Evolutionary conservation across 92 coral and sea anemone species (phyloP), one percentile per base, ranked within the genome.

Genomic region (Pocillopora grandis): DNA sequence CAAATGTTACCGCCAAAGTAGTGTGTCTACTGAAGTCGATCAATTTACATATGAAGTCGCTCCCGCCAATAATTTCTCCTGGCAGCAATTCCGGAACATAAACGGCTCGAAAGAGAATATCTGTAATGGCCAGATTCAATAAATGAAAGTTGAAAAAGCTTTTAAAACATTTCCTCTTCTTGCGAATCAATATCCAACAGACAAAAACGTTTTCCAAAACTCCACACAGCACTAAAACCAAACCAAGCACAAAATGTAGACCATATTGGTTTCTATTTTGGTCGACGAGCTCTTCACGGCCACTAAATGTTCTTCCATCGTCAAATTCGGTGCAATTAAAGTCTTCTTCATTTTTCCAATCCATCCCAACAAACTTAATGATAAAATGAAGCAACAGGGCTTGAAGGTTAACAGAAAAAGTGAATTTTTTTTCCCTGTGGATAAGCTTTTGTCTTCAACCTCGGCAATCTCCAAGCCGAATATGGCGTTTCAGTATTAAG

Each of bases 61-160:
- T 68, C 17, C 20, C 52, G 52, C 52, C 52, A 7, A 42, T 73
- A 12, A 56, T 9, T 61, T 37, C 27, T 75, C 69, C 21, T 19
- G 75, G 79, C 7, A 83, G 10, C n/a, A 56, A 65, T 9, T 62
- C 21, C 2, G 83, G 83, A 21, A 57, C 19, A 1, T 71, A 57
- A 2, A 66, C 16, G 11, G 48, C 70, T 48, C 88, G 72, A 57
- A 72, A 75, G 2, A 84, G 19, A 31, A 84, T 62, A 58, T 84
- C 87, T 23, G 87, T 76, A 21, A 72, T 48, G n/a, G 75, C 78
- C 20, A 84, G 33, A 60, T 85, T 78, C 19, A 85, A 68, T 27
- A 85, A 65, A 69, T 76, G 81, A 48, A 85, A 85, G 84, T 76
- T 85, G 18, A 84, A 58, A 48, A 77, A 76, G 84, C 75, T 76